A percentile compares a stretch with the other conserved stretches of the same genome.
phyloP scores from a whole-genome alignment of 2,888 invertebrate species.

The Ormyrus thymus region DNA sequence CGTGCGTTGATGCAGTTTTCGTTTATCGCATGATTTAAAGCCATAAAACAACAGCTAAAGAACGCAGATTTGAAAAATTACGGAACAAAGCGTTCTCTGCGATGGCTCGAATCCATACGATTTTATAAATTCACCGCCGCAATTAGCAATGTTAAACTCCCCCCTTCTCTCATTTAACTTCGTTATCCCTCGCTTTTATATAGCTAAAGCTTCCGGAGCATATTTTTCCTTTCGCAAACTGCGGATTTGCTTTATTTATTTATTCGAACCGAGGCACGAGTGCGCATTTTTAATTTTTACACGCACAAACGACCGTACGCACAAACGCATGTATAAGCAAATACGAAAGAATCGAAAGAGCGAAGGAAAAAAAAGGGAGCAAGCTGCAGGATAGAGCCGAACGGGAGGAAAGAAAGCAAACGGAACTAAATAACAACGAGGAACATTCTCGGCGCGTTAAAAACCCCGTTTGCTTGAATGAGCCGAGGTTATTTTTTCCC shows the following conservation, averaged over 20 bases:
- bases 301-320: neutral
- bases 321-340: too few species aligned
- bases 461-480: conserved; percentile 49
- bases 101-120: neutral
- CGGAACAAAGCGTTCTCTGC: too few species aligned
- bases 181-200: neutral
- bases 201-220: neutral
- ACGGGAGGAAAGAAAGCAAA: conserved; percentile 13
- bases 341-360: too few species aligned
- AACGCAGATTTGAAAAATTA: too few species aligned
- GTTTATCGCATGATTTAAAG: too few species aligned
- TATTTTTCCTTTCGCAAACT: neutral
- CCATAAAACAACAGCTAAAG: too few species aligned
- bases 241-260: conserved; percentile 40
- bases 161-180: conserved; percentile 21
- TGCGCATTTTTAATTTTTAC: conserved; percentile 12
- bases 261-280: conserved; percentile 8
- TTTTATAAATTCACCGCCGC: neutral
- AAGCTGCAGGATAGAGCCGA: neutral
- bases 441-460: conserved; percentile 49
- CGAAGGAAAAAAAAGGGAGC: neutral
- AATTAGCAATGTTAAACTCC: conserved; percentile 43
- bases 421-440: conserved; percentile 31
- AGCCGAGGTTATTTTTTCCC: conserved; percentile 25
- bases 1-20: too few species aligned